A percentile compares a stretch with the other conserved stretches of the same genome.
Conservation (phyloP, 2,113 vertebrate species). For the Micronycteris hirsuta region DNA sequence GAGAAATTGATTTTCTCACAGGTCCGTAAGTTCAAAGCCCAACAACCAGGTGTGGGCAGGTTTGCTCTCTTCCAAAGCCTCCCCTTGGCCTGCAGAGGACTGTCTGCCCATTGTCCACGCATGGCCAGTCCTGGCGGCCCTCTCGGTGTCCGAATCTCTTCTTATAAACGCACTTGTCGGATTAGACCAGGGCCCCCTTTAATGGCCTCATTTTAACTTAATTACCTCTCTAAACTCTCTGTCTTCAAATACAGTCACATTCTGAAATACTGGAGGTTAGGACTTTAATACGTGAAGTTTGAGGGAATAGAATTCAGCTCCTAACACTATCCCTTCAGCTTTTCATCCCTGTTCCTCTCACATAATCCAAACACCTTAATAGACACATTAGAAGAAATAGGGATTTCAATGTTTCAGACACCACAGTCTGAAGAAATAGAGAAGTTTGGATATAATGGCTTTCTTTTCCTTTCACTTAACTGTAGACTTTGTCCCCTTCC, state of each 20-base stretch:
- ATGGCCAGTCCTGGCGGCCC: too few relatives aligned
- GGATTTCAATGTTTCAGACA: neutral
- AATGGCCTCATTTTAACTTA: neutral
- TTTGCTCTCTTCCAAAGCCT: neutral
- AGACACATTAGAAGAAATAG: neutral
- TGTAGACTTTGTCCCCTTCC: neutral
- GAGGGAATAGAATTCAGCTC: neutral
- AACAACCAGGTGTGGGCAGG: neutral
- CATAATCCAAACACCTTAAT: neutral
- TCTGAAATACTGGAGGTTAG: neutral
- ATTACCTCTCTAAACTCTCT: neutral
- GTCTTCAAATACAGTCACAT: neutral
- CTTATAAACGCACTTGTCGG: neutral
- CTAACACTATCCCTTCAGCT: neutral
- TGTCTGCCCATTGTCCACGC: rapidly evolving
- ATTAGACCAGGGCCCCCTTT: neutral
- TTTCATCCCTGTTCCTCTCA: neutral
- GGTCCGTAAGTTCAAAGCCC: neutral
- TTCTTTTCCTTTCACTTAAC: neutral
- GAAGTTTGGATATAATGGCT: neutral
- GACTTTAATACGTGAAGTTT: neutral
- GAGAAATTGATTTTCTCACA: neutral
- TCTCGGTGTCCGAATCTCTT: neutral
- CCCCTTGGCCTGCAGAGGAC: neutral
- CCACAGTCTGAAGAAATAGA: neutral